phyloP scores from a whole-genome alignment of 2,797 vertebrate species.

The Vireo griseus region DNA sequence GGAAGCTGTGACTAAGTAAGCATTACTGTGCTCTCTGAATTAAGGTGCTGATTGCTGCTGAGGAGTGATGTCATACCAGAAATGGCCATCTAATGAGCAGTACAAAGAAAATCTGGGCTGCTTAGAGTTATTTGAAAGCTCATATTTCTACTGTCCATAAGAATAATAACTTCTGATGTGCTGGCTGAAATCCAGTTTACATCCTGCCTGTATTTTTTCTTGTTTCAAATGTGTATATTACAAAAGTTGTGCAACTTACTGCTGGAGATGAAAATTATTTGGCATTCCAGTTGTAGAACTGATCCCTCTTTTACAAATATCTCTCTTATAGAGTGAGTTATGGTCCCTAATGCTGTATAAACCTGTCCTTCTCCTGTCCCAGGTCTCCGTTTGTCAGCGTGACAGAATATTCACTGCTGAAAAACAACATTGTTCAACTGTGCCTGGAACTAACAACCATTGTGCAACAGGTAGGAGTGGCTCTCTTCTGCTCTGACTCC shows the following conservation, averaged over 20 bases:
- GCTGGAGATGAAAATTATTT: not conserved
- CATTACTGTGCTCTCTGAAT: not conserved
- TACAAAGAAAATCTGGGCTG: not conserved
- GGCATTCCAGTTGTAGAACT: not conserved
- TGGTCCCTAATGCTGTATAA: not conserved
- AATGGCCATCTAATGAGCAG: not conserved
- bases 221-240: not conserved
- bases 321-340: not conserved
- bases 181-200: not conserved
- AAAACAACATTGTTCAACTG: slow-evolving; percentile 94
- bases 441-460: slow-evolving; percentile 93
- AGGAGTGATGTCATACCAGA: not conserved
- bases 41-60: not conserved
- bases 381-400: slow-evolving; percentile 93
- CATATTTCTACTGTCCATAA: not conserved
- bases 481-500: not conserved
- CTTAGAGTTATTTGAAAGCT: not conserved
- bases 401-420: slow-evolving; percentile 92
- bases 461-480: slow-evolving; percentile 86
- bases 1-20: not conserved
- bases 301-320: not conserved
- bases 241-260: not conserved
- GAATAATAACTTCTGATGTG: not conserved
- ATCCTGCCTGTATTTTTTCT: not conserved
- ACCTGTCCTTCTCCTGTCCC: slow-evolving; percentile 31